phyloP scores from a whole-genome alignment of 2,797 vertebrate species.

The Pseudotriccus pelzelni region DNA sequence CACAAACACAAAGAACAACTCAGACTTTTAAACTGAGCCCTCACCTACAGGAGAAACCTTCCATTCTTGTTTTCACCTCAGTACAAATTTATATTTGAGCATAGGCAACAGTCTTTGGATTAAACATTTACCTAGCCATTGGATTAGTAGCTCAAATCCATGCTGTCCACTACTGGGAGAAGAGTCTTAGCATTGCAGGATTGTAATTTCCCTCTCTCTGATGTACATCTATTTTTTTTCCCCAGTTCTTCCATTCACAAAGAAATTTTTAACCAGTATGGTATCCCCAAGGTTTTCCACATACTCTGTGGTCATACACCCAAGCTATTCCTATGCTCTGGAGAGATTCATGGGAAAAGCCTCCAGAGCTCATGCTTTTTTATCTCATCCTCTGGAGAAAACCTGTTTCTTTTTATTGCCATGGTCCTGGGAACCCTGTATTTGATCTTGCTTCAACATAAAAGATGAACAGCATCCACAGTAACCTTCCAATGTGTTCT shows the following conservation, averaged over 20 bases:
- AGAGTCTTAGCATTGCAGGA: not conserved
- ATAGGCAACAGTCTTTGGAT: not conserved
- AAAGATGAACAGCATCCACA: not conserved
- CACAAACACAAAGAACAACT: not conserved
- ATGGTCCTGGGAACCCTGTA: not conserved
- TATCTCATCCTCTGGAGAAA: not conserved
- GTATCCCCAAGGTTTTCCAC: not conserved
- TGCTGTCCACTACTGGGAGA: not conserved
- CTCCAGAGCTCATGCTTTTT: not conserved
- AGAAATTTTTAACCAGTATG: not conserved
- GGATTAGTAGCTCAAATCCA: not conserved
- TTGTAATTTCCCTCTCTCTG: not conserved
- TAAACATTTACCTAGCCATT: not conserved
- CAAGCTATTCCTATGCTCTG: not conserved
- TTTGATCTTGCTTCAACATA: not conserved
- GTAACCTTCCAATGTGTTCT: not conserved
- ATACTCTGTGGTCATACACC: rapidly evolving
- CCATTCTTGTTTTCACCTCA: not conserved
- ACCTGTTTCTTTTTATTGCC: not conserved
- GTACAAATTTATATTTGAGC: not conserved
- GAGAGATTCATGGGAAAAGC: not conserved
- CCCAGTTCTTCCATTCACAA: not conserved
- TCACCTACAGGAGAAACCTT: not conserved
- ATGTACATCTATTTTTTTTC: not conserved
- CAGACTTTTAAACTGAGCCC: not conserved